A percentile compares a stretch with the other conserved stretches of the same genome.
phyloP scores from a whole-genome alignment of 2,888 invertebrate genomes.

The Julus scandinavius region DNA sequence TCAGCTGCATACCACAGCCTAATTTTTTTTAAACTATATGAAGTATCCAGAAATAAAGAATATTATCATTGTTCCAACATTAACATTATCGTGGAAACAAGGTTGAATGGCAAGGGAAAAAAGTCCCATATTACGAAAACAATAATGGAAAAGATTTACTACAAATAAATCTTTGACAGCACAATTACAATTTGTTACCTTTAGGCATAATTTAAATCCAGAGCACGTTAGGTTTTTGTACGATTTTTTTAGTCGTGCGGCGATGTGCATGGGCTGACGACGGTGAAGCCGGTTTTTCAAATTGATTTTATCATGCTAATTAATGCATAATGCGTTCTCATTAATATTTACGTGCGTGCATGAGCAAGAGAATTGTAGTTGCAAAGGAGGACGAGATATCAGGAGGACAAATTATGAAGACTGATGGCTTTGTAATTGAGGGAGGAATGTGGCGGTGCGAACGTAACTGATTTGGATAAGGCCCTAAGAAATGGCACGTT shows the following conservation, averaged over 20 bases:
- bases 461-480: background rate
- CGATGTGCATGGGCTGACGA: background rate
- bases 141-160: background rate
- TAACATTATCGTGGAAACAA: background rate
- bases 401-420: background rate
- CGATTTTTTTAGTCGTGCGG: background rate
- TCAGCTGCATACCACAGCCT: too few relatives aligned
- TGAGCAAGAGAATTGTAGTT: background rate
- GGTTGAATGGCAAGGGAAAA: background rate
- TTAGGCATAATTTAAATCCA: background rate
- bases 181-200: background rate
- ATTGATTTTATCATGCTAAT: constrained; percentile 13
- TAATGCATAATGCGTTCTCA: background rate
- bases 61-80: background rate
- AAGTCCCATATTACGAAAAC: background rate
- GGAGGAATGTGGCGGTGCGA: background rate
- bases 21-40: too few relatives aligned
- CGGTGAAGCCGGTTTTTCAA: background rate
- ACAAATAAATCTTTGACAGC: background rate
- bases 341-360: background rate
- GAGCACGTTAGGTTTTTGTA: background rate
- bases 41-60: background rate
- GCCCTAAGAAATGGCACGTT: background rate
- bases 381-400: background rate
- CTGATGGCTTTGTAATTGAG: background rate